Conservation (phyloP, 1,140 invertebrate species). For the Pseudomyrmex dendroicus region DNA sequence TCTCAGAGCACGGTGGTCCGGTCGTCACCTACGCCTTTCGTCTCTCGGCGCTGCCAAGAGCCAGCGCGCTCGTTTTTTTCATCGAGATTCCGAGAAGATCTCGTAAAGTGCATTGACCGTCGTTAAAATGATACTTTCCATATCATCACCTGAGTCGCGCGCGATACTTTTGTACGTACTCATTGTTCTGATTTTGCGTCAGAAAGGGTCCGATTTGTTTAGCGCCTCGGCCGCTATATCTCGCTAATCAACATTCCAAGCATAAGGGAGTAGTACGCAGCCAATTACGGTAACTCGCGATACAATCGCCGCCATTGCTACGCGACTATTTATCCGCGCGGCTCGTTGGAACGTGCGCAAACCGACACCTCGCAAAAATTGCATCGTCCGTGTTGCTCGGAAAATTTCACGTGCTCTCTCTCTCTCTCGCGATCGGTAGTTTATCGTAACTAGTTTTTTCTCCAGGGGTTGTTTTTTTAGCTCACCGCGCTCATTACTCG, state of each 20-base stretch:
- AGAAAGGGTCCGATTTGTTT: slow-evolving; percentile 70
- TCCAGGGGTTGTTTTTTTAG: background rate
- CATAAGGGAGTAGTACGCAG: slow-evolving; percentile 73
- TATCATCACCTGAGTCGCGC: slow-evolving; percentile 13
- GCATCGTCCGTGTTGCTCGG: slow-evolving; percentile 10
- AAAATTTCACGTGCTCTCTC: slow-evolving; percentile 5
- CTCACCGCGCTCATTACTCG: slow-evolving; percentile 30
- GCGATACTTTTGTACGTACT: slow-evolving; percentile 69
- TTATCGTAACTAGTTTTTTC: slow-evolving; percentile 26
- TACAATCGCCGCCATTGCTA: slow-evolving; percentile 72
- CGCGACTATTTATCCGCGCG: slow-evolving; percentile 75
- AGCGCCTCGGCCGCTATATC: slow-evolving; percentile 70
- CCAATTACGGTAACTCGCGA: slow-evolving; percentile 77
- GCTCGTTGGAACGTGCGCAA: slow-evolving; percentile 17
- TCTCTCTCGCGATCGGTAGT: slow-evolving; percentile 21
- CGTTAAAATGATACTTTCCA: slow-evolving; percentile 55
- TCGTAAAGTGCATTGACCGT: slow-evolving; percentile 28
- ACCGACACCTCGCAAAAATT: slow-evolving; percentile 30
- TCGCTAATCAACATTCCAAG: slow-evolving; percentile 81
- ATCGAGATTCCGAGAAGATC: background rate
- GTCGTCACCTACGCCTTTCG: slow-evolving; percentile 70
- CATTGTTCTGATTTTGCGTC: slow-evolving; percentile 64
- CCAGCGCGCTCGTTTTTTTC: background rate
- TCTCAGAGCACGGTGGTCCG: slow-evolving; percentile 72
- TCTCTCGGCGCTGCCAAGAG: background rate